These are phyloP conservation scores for Chitala chitala DNA, from an alignment of 2,113 vertebrate species.

Conservation along the genomic window DNA sequence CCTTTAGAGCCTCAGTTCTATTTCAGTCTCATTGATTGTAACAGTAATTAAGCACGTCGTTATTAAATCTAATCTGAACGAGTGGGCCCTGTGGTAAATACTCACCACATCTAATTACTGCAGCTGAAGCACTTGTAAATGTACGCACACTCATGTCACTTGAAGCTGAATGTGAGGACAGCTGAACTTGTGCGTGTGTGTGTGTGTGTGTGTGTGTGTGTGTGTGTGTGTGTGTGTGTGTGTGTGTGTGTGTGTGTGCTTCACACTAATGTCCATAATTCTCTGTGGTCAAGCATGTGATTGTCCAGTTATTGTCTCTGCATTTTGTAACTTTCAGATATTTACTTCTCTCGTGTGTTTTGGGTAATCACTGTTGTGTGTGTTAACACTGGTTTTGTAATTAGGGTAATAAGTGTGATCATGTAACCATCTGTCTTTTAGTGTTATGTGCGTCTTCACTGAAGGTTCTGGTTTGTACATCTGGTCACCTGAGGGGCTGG, in stretches of 20 bases:
- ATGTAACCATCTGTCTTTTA: conserved; percentile 10
- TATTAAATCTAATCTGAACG: conserved; percentile 48
- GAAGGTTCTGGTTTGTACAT: conserved; percentile 12
- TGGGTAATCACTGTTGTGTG: neutral
- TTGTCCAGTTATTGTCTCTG: too few species aligned
- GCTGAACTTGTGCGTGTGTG: conserved; percentile 22
- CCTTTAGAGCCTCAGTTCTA: conserved; percentile 40
- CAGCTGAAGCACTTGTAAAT: conserved; percentile 22
- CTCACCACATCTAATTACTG: conserved; percentile 49
- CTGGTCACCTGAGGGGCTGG: neutral
- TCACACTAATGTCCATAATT: conserved; percentile 26
- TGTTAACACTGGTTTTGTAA: conserved; percentile 4
- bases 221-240: too few species aligned
- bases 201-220: too few species aligned
- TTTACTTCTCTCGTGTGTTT: conserved; percentile 19
- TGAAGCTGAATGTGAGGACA: conserved; percentile 33
- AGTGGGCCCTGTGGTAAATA: conserved; percentile 36
- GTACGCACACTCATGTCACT: neutral
- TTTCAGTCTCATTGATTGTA: conserved; percentile 39
- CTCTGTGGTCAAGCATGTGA: neutral
- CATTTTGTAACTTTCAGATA: neutral
- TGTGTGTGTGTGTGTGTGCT: too few species aligned
- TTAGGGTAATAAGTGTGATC: conserved; percentile 7
- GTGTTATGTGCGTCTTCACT: neutral
- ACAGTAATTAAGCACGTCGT: conserved; percentile 48